Conservation (phyloP, 1,140 invertebrate species). For the Leguminivora glycinivorella region DNA sequence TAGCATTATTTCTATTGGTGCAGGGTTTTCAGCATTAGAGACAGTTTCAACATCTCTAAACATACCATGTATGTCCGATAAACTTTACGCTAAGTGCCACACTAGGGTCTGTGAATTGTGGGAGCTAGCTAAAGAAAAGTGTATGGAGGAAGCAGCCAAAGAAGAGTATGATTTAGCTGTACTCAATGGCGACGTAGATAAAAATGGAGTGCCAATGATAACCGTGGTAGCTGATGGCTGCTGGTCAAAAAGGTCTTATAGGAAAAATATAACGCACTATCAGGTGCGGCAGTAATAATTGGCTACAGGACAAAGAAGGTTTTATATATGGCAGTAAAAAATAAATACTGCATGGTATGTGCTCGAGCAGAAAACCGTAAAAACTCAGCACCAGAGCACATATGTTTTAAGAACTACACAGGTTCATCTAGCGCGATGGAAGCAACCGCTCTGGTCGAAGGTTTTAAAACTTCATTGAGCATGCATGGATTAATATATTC, state of each 20-base stretch:
- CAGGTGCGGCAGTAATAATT: conserved; percentile 50
- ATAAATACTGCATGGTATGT: conserved; percentile 55
- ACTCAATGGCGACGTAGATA: conserved; percentile 39
- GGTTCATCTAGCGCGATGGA: conserved; percentile 61
- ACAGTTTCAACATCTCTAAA: neutral
- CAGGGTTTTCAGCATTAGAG: neutral
- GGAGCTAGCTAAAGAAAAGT: conserved; percentile 36
- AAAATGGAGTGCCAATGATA: conserved; percentile 44
- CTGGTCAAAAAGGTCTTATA: conserved; percentile 51
- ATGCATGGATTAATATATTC: conserved; percentile 56
- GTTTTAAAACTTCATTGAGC: conserved; percentile 51
- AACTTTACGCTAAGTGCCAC: conserved; percentile 36
- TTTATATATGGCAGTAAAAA: conserved; percentile 45
- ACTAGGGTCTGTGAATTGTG: conserved; percentile 33
- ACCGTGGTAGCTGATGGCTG: conserved; percentile 48
- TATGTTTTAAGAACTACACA: conserved; percentile 49
- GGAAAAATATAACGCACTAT: conserved; percentile 49
- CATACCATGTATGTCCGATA: neutral
- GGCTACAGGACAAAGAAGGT: conserved; percentile 41
- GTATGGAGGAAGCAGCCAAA: conserved; percentile 53
- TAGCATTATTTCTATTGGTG: too few species aligned
- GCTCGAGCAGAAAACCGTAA: conserved; percentile 31
- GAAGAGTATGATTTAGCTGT: conserved; percentile 49
- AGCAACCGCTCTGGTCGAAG: conserved; percentile 54
- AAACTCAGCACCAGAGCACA: conserved; percentile 35